Conservation (phyloP, 2,797 vertebrate genomes). For the Crenichthys baileyi region DNA sequence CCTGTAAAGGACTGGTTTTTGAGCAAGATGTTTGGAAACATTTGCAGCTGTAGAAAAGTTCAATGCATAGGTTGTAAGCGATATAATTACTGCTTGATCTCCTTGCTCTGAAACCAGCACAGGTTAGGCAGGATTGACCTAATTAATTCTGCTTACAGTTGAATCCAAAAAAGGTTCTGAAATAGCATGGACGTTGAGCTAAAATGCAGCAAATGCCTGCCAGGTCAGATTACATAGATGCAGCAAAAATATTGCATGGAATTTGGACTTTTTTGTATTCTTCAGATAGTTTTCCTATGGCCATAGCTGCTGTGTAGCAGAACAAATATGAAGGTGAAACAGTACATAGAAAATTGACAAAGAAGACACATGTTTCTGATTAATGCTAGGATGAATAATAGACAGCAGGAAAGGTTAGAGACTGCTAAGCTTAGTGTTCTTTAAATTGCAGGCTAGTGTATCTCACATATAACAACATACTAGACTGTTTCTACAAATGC, state of each 20-base stretch:
- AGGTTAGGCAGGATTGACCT: slow-evolving; percentile 25
- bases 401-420: slow-evolving; percentile 8
- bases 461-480: slow-evolving; percentile 7
- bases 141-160: slow-evolving; percentile 45
- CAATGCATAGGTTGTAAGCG: slow-evolving; percentile 40
- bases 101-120: slow-evolving; percentile 29
- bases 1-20: background rate
- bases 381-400: slow-evolving; percentile 25
- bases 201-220: background rate
- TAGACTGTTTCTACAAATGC: background rate
- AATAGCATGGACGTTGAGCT: background rate
- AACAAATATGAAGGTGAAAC: slow-evolving; percentile 9
- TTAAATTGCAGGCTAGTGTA: slow-evolving; percentile 1
- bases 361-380: slow-evolving; percentile 14
- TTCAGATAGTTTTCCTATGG: background rate
- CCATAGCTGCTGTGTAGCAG: background rate
- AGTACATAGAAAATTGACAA: slow-evolving; percentile 16
- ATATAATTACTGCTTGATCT: slow-evolving; percentile 37
- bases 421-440: background rate
- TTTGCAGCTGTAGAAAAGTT: slow-evolving; percentile 45
- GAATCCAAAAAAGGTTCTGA: slow-evolving; percentile 2
- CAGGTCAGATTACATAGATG: background rate
- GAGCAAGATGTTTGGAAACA: slow-evolving; percentile 15
- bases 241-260: background rate
- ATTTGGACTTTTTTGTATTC: background rate